A percentile compares a stretch with the other conserved stretches of the same genome.
Conservation (phyloP, 2,888 invertebrate genomes). For the Cacoxenus indagator region DNA sequence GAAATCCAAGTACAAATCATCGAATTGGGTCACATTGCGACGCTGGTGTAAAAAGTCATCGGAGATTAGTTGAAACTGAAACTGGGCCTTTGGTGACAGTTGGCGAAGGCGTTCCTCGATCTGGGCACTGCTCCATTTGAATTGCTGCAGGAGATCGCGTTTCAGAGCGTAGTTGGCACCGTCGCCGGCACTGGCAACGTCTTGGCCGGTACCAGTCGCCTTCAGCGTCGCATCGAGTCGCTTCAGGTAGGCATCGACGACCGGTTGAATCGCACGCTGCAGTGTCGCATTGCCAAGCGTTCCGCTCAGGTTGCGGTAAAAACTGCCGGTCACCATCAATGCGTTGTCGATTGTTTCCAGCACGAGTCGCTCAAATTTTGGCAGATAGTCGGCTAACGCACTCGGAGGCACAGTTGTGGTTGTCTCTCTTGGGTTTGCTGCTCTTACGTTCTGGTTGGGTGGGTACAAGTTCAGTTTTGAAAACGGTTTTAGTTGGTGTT, state of each 20-base stretch:
- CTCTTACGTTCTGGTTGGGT: neutral
- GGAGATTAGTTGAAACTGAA: slow-evolving; percentile 43
- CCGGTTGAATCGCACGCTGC: slow-evolving; percentile 25
- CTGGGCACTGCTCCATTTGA: slow-evolving; percentile 37
- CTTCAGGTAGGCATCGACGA: slow-evolving; percentile 34
- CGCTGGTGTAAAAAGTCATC: slow-evolving; percentile 37
- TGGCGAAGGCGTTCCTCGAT: slow-evolving; percentile 36
- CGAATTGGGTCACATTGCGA: slow-evolving; percentile 41
- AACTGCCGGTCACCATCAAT: slow-evolving; percentile 33
- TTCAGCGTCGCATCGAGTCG: slow-evolving; percentile 28
- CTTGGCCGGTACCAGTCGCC: neutral
- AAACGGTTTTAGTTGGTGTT: too few species aligned
- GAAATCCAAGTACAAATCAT: slow-evolving; percentile 44
- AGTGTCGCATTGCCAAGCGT: slow-evolving; percentile 26
- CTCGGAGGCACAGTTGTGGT: neutral
- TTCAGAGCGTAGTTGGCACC: slow-evolving; percentile 36
- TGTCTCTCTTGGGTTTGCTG: neutral
- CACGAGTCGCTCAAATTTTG: slow-evolving; percentile 29
- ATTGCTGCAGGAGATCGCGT: slow-evolving; percentile 37
- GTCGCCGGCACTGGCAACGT: too few species aligned
- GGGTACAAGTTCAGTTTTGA: neutral
- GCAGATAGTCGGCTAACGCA: neutral
- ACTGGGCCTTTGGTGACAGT: slow-evolving; percentile 28
- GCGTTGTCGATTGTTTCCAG: slow-evolving; percentile 41
- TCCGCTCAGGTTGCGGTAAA: slow-evolving; percentile 36